Conservation (phyloP, 2,113 vertebrate genomes). For the Arizona elegans region DNA sequence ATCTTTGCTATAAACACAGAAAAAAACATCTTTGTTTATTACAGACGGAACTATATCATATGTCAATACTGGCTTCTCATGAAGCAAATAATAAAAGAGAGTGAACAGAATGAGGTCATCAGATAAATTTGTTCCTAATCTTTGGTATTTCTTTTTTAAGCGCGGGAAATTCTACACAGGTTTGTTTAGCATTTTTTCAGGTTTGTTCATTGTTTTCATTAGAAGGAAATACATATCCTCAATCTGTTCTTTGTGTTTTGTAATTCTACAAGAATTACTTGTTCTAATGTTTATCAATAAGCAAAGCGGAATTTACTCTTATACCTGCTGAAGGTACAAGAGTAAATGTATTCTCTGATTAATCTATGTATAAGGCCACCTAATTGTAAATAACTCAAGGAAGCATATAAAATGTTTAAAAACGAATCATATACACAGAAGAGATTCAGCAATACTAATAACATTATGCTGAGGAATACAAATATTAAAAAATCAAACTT, state of each 20-base stretch:
- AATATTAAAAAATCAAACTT: background rate
- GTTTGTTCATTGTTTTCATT: conserved; percentile 5
- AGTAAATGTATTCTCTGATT: background rate
- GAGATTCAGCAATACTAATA: background rate
- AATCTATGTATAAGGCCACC: background rate
- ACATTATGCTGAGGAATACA: background rate
- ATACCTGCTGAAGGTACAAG: background rate
- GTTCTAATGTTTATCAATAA: background rate
- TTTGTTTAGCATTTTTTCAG: background rate
- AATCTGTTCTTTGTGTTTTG: conserved; percentile 1
- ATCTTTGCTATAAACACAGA: conserved; percentile 50
- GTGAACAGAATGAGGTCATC: conserved; percentile 56
- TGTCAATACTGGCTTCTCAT: conserved; percentile 48
- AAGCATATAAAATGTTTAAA: background rate
- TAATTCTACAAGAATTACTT: conserved; percentile 5
- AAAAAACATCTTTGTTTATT: conserved; percentile 40
- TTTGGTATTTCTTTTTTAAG: conserved; percentile 18
- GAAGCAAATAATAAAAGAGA: conserved; percentile 48
- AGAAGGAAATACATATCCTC: background rate
- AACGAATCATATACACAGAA: background rate
- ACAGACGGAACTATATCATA: conserved; percentile 35
- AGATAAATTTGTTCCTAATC: conserved; percentile 42
- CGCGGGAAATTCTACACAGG: conserved; percentile 14
- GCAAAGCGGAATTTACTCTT: background rate
- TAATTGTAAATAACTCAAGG: background rate